Evolutionary conservation across 1,140 invertebrate species (phyloP).

Genomic region (Drosophila sp.): DNA sequence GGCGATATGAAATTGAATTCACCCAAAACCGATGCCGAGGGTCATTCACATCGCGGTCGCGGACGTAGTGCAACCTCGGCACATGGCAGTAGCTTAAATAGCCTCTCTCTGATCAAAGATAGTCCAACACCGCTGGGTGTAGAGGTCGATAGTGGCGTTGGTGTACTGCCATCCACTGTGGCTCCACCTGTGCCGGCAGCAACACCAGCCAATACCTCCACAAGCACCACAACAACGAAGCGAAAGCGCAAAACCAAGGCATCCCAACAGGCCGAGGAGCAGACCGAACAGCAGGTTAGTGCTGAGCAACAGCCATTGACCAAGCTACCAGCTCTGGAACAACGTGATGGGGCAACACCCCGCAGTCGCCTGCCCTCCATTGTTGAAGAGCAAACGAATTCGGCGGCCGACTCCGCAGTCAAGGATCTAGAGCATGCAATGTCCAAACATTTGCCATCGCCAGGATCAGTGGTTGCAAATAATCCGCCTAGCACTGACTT

Average conservation of each 20-base stretch:
- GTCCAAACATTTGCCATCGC: slow-evolving; percentile 95
- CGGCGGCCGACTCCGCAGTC: slow-evolving; percentile 65
- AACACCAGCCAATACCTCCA: slow-evolving; percentile 37
- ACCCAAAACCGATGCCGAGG: slow-evolving; percentile 69
- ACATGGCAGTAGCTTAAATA: slow-evolving; percentile 55
- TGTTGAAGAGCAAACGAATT: slow-evolving; percentile 63
- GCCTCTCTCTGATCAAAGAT: slow-evolving; percentile 69
- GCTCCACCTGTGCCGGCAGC: slow-evolving; percentile 57
- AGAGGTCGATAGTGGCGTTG: slow-evolving; percentile 49
- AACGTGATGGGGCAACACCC: slow-evolving; percentile 53
- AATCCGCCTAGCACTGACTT: slow-evolving; percentile 88
- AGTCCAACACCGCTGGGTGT: slow-evolving; percentile 61
- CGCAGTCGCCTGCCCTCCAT: slow-evolving; percentile 71
- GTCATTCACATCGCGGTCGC: slow-evolving; percentile 63
- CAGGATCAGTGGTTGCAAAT: slow-evolving; percentile 60
- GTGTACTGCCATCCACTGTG: slow-evolving; percentile 64
- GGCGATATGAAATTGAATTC: slow-evolving; percentile 64
- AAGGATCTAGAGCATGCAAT: slow-evolving; percentile 97
- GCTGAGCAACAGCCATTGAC: slow-evolving; percentile 68
- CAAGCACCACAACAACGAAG: slow-evolving; percentile 44
- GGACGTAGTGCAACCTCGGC: slow-evolving; percentile 54
- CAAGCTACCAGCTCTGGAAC: slow-evolving; percentile 70
- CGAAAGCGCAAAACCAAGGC: slow-evolving; percentile 75
- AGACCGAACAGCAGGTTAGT: slow-evolving; percentile 28
- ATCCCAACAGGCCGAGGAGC: slow-evolving; percentile 64